Evolutionary conservation across 2,113 vertebrate species (phyloP).

Genomic region (Echinops telfairi): DNA sequence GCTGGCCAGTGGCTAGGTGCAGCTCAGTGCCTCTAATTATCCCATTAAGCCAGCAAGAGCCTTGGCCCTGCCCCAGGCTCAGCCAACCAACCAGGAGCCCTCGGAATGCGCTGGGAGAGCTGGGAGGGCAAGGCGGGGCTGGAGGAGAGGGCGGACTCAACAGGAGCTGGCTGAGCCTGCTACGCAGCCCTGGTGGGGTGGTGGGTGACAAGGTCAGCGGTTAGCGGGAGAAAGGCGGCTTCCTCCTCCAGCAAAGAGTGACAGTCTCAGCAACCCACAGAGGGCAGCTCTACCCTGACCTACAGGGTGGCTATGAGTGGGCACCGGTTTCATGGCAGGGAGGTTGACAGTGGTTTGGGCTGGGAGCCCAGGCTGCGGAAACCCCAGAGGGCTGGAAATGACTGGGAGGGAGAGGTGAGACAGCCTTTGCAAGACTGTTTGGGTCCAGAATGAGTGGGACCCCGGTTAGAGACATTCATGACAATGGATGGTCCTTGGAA

Average conservation of each 20-base stretch:
- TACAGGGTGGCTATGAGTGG: no score
- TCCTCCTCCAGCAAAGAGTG: no score
- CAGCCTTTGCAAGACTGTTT: constrained; percentile 7
- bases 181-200: background rate
- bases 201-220: background rate
- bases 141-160: no score
- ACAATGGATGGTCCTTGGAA: background rate
- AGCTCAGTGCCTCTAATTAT: constrained; percentile 62
- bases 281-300: no score
- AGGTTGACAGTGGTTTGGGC: background rate
- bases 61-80: constrained; percentile 7
- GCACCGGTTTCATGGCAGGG: no score
- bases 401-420: background rate
- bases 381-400: background rate
- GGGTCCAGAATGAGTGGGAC: background rate
- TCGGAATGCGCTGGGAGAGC: background rate
- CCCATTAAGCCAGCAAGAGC: constrained; percentile 42
- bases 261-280: no score
- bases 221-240: background rate
- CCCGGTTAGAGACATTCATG: background rate
- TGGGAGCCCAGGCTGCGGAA: background rate
- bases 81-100: constrained; percentile 24
- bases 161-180: no score
- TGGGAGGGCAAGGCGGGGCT: no score
- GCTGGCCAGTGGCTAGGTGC: constrained; percentile 34